Evolutionary conservation across 2,113 vertebrate genomes (phyloP), one percentile per base, ranked within the genome.

Genomic region (Seriola quinqueradiata): DNA sequence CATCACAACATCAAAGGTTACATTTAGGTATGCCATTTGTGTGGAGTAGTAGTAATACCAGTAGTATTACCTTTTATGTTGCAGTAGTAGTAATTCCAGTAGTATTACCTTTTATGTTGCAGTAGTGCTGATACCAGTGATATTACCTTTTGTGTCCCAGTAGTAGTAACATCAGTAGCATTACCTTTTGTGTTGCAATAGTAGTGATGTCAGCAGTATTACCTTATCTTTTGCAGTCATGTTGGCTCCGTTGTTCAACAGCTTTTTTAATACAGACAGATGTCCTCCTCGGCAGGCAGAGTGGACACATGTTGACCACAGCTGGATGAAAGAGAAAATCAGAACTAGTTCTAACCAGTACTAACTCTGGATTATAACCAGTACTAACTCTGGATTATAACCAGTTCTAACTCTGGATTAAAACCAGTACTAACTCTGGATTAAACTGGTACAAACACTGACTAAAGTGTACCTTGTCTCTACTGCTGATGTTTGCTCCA

Each of bases 281-380:
- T 92, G 95, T 14, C 97, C 97, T 8, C 97, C 96, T 2, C 97
- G 96, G 81, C 97, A 97, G 0, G 96, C 96, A 93, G 96, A 97
- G 77, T 98, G 97, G 70, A 97, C 86, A 76, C 96, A 97, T 11
- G 97, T 96, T 59, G 96, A 96, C 76, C 96, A 93, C 42, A 98
- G 96, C 97, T 98, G 71, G 13, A 70, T 64, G n/a, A 68, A 36
- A 16, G 28, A 10, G n/a, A 2, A n/a, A 9, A 52, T 52, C 19
- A 52, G 50, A 16, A 48, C 48, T 28, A 28, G 28, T 28, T 28
- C 28, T 28, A 38, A 38, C 5, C 50, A 54, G 50, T 3, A 54
- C 16, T 17, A 16, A 16, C 14, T 17, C 46, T 17, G 14, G 14
- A 17, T 17, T 48, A 4, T 12, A 48, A 16, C 14, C 10, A 8